These are phyloP conservation scores for Catharus fuscescens DNA, from an alignment of 2,113 vertebrate genomes.

Conservation along the genomic window DNA sequence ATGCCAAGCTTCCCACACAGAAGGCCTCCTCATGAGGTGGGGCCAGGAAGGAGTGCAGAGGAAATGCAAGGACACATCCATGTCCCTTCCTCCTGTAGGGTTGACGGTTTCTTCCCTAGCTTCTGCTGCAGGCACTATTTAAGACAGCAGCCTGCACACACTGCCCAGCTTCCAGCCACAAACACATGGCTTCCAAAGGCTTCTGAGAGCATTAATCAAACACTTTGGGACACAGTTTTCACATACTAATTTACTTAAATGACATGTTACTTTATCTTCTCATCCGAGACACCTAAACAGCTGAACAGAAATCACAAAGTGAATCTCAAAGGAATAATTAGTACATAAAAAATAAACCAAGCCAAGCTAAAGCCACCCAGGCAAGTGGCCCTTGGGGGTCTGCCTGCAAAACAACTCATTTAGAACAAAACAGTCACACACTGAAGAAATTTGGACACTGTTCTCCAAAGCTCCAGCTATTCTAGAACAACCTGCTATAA, in stretches of 20 bases:
- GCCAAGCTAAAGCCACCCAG: background rate
- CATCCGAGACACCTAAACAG: constrained; percentile 3
- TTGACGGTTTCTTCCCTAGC: background rate
- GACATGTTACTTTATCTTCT: constrained; percentile 43
- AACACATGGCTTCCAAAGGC: background rate
- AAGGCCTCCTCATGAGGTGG: background rate
- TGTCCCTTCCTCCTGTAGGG: background rate
- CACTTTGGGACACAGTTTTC: background rate
- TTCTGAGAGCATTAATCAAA: constrained; percentile 17
- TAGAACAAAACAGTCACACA: background rate
- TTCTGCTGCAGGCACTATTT: background rate
- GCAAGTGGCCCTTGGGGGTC: background rate
- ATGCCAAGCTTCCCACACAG: background rate
- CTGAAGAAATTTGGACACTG: background rate
- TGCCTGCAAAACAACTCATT: constrained; percentile 34
- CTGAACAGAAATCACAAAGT: constrained; percentile 19
- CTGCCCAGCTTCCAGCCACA: background rate
- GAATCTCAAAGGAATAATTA: constrained; percentile 55
- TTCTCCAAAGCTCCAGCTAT: background rate
- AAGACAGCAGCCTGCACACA: background rate
- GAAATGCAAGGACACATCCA: background rate
- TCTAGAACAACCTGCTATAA: background rate
- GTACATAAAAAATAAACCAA: constrained; percentile 11
- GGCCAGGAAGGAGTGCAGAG: background rate
- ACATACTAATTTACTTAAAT: constrained; percentile 43